Evolutionary conservation across 1,140 invertebrate genomes (phyloP), one percentile per base, ranked within the genome.

Genomic region (Aradophagus sp.): DNA sequence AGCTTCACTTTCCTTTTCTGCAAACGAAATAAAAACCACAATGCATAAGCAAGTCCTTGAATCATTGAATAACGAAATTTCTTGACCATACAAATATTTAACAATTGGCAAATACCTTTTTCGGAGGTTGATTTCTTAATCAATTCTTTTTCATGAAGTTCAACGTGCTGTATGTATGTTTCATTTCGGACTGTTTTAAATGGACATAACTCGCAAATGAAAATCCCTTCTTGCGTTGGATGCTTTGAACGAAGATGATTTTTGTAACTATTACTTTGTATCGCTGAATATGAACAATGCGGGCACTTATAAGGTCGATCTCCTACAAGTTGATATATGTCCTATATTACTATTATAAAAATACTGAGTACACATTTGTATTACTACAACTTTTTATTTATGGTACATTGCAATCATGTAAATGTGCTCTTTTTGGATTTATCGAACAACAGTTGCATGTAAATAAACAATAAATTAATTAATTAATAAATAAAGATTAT

Each of bases 271-370:
- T 87, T 88, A 20, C 89, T 88, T 75, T 91, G 90, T 65, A 92
- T 92, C 26, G 89, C 90, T 1, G 88, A 86, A 78, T 93, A 93
- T 5, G 86, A 73, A 79, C 92, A 93, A 72, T 90, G 87, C 3
- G 88, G 87, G 77, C 92, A 93, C 34, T 88, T 87, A 76, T 93
- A 93, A 1, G 90, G 90, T 65, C 89, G 73, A 15, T 80, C 76
- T 19, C 83, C 88, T 82, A 15, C 2, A 68, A 23, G n/a, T n/a
- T n/a, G n/a, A n/a, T n/a, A n/a, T n/a, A n/a, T n/a, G n/a, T 23
- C 20, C 20, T 5, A 23, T 5, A 5, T 23, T 23, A 23, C 20
- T 8, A 23, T 23, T 8, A 23, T 5, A 23, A 23, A 23, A n/a
- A n/a, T n/a, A n/a, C n/a, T n/a, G n/a, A n/a, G n/a, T n/a, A n/a